Evolutionary conservation across 2,888 invertebrate species (phyloP), one percentile per base, ranked within the genome.

Genomic region (Ornithoptera priamus): DNA sequence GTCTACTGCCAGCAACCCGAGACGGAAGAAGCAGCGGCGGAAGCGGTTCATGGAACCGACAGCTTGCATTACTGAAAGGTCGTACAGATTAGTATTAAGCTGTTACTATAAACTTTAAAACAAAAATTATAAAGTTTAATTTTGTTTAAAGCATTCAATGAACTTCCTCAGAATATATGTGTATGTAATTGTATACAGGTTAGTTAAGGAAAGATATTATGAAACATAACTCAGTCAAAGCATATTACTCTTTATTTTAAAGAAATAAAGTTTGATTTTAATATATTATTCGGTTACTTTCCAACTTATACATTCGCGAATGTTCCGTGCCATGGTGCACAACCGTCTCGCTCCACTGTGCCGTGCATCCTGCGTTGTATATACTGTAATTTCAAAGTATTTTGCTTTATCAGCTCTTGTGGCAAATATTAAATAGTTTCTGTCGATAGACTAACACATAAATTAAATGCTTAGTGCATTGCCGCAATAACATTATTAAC

Each of bases 21-120:
- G 90, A 91, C 92, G 92, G 92, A 92, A 92, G 89, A 86, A 89
- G 87, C 84, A 79, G 80, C 89, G 86, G 87, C 92, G 92, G 92
- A 92, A 92, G 91, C 92, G 88, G 90, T 91, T 89, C 90, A 89
- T 88, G 84, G 85, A 90, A 89, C 83, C 79, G 76, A 76, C 75
- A 69, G 39, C 50, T 22, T 56, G 36, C 65, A 67, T 72, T 74
- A 75, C 67, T 76, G 75, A 86, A 87, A n/a, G 79, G 69, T 81
- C 65, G 70, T 75, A 77, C 74, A 61, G 74, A 15, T 46, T 74
- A 73, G 67, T 58, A 59, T 6, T 1, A 18, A 20, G 15, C 46
- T 46, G 12, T 4, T 18, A 58, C 36, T 39, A 15, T 60, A 42
- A 83, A 77, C 77, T 67, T 62, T 62, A 76, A 72, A 78, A 78